phyloP scores from a whole-genome alignment of 1,140 invertebrate species.

The Saccostrea echinata region DNA sequence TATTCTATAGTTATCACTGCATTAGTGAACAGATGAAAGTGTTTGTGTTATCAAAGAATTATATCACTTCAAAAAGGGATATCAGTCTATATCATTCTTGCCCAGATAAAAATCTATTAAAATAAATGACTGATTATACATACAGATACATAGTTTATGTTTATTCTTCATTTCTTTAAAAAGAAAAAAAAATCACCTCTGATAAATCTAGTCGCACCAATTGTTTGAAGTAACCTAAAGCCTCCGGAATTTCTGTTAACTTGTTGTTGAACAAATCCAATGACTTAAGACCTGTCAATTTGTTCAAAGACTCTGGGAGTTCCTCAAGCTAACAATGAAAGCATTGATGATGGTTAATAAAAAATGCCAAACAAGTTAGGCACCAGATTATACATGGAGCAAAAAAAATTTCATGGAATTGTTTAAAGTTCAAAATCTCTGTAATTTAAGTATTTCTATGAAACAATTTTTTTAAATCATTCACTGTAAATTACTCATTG shows the following conservation, averaged over 20 bases:
- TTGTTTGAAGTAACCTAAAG: slow-evolving; percentile 63
- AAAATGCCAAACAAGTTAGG: no score
- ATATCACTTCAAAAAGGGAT: background rate
- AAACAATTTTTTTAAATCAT: no score
- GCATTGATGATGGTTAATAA: no score
- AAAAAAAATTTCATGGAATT: no score
- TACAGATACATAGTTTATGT: no score
- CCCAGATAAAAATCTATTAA: background rate
- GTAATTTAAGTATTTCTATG: no score
- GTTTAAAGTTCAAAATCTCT: no score
- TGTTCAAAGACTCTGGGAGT: slow-evolving; percentile 72
- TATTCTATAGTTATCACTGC: background rate
- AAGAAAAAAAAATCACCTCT: slow-evolving; percentile 59
- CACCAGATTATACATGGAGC: no score
- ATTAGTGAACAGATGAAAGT: background rate
- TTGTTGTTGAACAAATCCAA: slow-evolving; percentile 75
- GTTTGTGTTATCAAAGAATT: background rate
- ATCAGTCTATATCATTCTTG: background rate
- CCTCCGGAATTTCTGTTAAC: slow-evolving; percentile 68
- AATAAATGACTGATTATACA: background rate
- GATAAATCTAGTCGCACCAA: slow-evolving; percentile 70
- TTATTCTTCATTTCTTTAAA: background rate
- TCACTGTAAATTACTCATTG: no score
- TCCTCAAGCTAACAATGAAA: slow-evolving; percentile 65
- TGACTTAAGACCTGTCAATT: slow-evolving; percentile 68